Evolutionary conservation across 2,797 vertebrate species (phyloP), one percentile per base, ranked within the genome.

Genomic region (Enteromius unitaeniatus): DNA sequence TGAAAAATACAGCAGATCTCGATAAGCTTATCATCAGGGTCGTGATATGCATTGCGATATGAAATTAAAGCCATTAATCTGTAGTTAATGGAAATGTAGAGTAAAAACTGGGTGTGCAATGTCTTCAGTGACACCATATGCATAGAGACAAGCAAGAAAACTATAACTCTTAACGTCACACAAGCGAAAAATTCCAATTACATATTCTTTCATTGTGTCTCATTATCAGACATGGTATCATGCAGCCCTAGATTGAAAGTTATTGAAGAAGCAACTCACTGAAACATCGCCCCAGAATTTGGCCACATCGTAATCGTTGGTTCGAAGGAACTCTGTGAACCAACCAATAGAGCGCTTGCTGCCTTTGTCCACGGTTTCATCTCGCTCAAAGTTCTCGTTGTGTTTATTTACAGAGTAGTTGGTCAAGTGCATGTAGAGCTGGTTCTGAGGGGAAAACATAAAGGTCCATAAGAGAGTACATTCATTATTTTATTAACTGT

Each of bases 381-480:
- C 96, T 53, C 97, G 94, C 92, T 97, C 97, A 84, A 99, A 99
- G 89, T 90, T 97, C 78, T 99, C 97, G 3, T 99, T 99, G 93
- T 99, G 98, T 93, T 99, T 99, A 94, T 99, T 99, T 88, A 99
- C 98, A 0, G 98, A 99, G 91, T 99, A 99, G 94, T 99, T 99
- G 74, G 98, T 99, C 91, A 99, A 94, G 89, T 99, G 98, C 98
- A 99, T 99, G 91, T 96, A 99, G 64, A 98, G 94, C 91, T 99
- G 97, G 93, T 95, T 97, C 98, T 98, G 92, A 68, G 21, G 72
- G 42, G 72, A 89, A 89, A 90, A 79, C 79, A 83, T 81, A 76
- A 51, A 37, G 68, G 21, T 28, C 37, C 28, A 34, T 42, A 83
- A 84, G 37, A 60, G 6, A 21, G 55, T 6, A 26, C 69, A n/a